A percentile compares a stretch with the other conserved stretches of the same genome.
phyloP scores from a whole-genome alignment of 2,113 vertebrate genomes.

The Cettia cetti region DNA sequence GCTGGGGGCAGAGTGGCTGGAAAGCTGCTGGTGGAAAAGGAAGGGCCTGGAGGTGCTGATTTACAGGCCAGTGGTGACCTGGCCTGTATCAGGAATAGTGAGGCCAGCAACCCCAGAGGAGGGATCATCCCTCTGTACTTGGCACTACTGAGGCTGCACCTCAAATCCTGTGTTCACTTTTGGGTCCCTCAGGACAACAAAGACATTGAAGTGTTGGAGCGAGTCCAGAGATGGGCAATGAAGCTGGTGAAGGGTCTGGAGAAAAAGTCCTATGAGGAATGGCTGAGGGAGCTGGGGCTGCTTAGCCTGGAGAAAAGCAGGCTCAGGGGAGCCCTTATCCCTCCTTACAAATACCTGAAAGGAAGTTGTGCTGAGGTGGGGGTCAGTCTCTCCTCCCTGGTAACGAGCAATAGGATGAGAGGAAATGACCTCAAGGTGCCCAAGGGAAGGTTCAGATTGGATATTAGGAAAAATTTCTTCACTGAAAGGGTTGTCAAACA shows the following conservation, averaged over 20 bases:
- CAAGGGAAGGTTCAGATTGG: neutral
- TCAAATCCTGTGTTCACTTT: neutral
- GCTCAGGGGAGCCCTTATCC: no score
- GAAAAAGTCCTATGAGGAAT: neutral
- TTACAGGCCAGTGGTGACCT: neutral
- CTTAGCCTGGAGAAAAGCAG: neutral
- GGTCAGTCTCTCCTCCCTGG: neutral
- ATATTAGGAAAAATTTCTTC: neutral
- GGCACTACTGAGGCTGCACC: accelerated
- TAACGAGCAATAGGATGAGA: neutral
- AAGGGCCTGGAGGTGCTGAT: neutral
- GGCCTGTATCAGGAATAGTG: accelerated
- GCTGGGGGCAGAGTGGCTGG: neutral
- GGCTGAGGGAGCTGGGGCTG: neutral
- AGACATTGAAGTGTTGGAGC: neutral
- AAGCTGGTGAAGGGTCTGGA: neutral
- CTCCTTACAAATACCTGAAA: neutral
- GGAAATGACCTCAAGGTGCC: neutral
- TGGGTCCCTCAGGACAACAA: neutral
- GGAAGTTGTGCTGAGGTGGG: neutral
- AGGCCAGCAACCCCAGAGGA: accelerated
- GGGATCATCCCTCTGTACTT: accelerated
- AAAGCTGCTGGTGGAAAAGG: neutral
- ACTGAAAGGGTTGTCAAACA: neutral
- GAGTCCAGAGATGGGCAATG: neutral